Evolutionary conservation across 1,140 invertebrate species (phyloP).

Genomic region (Leptinotarsa lineolata): DNA sequence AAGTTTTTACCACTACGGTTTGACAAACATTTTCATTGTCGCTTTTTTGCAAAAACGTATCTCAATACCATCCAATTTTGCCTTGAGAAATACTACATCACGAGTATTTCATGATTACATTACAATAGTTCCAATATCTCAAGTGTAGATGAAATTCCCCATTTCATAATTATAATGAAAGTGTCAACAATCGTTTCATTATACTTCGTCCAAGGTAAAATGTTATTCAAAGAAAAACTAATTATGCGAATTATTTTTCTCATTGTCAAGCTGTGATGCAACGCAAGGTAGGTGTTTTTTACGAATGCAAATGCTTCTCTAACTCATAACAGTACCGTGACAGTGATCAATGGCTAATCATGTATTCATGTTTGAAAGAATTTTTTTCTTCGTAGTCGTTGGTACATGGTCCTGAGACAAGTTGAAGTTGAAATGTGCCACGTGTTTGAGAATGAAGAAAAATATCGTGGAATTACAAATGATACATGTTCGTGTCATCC

Average conservation of each 20-base stretch:
- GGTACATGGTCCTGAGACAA: neutral
- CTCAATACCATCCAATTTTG: no score
- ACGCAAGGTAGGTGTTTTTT: conserved; percentile 8
- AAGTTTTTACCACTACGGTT: no score
- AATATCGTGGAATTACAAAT: neutral
- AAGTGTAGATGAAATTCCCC: no score
- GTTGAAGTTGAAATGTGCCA: conserved; percentile 2
- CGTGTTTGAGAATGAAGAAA: neutral
- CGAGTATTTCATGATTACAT: no score
- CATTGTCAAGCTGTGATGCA: conserved; percentile 3
- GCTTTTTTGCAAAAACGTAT: no score
- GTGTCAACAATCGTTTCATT: no score
- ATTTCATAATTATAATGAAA: no score
- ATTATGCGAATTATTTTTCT: neutral
- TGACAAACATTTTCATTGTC: no score
- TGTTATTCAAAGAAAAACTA: neutral
- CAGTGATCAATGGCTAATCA: conserved; percentile 25
- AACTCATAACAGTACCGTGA: conserved; percentile 20
- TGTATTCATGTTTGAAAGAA: conserved; percentile 4
- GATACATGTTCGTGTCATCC: neutral
- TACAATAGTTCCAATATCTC: no score
- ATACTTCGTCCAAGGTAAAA: no score
- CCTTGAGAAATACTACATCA: no score
- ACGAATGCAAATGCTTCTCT: conserved; percentile 13
- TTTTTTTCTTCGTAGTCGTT: neutral